Conservation (phyloP, 2,113 vertebrate genomes). For the Indri indri region DNA sequence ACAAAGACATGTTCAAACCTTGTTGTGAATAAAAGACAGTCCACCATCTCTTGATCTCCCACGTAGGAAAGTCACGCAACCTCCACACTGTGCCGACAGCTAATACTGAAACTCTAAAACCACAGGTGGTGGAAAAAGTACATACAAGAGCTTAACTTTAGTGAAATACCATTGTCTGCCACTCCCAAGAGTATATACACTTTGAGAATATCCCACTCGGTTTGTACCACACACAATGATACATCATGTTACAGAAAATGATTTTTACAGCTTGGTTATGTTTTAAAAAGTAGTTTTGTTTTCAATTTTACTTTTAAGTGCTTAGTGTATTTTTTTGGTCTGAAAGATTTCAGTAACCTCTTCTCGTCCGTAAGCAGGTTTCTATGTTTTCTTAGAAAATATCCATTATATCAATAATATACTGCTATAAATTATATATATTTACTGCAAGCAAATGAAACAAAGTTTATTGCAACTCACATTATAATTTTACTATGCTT, state of each 20-base stretch:
- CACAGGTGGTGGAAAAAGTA: background rate
- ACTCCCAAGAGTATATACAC: background rate
- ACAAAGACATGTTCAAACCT: background rate
- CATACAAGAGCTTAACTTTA: background rate
- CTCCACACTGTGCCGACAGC: background rate
- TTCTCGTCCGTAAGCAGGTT: background rate
- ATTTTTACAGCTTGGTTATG: background rate
- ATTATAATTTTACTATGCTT: background rate
- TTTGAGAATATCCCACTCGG: accelerated
- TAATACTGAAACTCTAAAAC: background rate
- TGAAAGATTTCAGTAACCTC: background rate
- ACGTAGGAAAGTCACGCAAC: background rate
- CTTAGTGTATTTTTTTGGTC: background rate
- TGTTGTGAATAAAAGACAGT: background rate
- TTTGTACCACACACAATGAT: background rate
- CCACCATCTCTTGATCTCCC: background rate
- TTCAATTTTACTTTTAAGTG: background rate
- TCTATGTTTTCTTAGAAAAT: slow-evolving; percentile 35
- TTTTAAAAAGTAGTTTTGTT: background rate
- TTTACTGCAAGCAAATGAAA: background rate
- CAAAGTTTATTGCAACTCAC: background rate
- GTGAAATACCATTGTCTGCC: background rate
- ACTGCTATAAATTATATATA: background rate
- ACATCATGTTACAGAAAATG: background rate
- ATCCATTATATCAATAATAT: background rate